phyloP scores from a whole-genome alignment of 92 coral and sea anemone genomes.

The Pocillopora grandis region DNA sequence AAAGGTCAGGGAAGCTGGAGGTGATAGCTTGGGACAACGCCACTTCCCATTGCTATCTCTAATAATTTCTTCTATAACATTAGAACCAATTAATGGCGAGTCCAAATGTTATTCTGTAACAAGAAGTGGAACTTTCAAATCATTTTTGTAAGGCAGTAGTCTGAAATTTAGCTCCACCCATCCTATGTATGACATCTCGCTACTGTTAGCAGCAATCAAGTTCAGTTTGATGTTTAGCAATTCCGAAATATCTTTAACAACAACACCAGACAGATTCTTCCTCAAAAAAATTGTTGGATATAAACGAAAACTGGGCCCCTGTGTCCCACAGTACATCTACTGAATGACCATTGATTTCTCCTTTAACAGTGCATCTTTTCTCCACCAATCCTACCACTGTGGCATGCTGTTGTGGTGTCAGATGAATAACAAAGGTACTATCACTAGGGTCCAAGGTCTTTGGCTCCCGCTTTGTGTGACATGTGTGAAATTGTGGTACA shows the following conservation, averaged over 20 bases:
- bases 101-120: slow-evolving; percentile 37
- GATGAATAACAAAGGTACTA: slow-evolving; percentile 33
- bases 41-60: slow-evolving; percentile 14
- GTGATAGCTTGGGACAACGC: neutral
- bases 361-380: slow-evolving; percentile 52
- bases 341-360: slow-evolving; percentile 38
- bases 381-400: slow-evolving; percentile 54
- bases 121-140: slow-evolving; percentile 26
- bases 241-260: slow-evolving; percentile 17
- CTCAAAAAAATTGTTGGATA: slow-evolving; percentile 36
- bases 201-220: slow-evolving; percentile 32
- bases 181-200: slow-evolving; percentile 40
- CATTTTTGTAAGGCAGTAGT: slow-evolving; percentile 37
- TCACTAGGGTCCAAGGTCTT: slow-evolving; percentile 4
- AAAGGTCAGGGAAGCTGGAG: slow-evolving; percentile 20
- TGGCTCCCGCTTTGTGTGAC: neutral
- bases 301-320: slow-evolving; percentile 55
- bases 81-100: slow-evolving; percentile 25
- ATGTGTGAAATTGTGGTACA: slow-evolving; percentile 35
- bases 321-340: slow-evolving; percentile 61
- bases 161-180: slow-evolving; percentile 49
- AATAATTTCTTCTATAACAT: slow-evolving; percentile 34
- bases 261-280: slow-evolving; percentile 35
- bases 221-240: slow-evolving; percentile 10
- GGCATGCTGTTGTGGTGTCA: slow-evolving; percentile 45